Evolutionary conservation across 2,888 invertebrate species (phyloP), one percentile per base, ranked within the genome.

Genomic region (Melanargia galathea): DNA sequence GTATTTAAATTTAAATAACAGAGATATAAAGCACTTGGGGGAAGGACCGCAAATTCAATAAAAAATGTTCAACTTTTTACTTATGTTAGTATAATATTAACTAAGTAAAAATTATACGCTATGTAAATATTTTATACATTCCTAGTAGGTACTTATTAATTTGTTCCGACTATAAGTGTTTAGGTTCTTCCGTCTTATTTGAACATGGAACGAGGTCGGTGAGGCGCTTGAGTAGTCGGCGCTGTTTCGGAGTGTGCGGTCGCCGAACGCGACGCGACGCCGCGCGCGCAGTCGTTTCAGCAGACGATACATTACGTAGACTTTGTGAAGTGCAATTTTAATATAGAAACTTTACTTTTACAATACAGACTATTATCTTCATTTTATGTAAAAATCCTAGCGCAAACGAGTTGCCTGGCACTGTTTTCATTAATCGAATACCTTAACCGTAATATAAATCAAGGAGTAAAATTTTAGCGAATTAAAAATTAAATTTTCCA

Each of bases 1-100:
- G 90, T 90, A 88, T 89, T 90, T 89, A 82, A 87, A 86, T 89
- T 86, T 88, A 88, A 92, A 89, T 90, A 90, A 92, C 90, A 88
- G 91, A 88, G 86, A 86, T 87, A 91, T 92, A 92, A 92, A 92
- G 92, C 92, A 92, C 92, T 92, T 92, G 86, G 92, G 92, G 92
- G 89, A 91, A 92, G 92, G 92, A 92, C 90, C 92, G 92, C 92
- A 91, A 92, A 92, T 92, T 89, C 87, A 92, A 92, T 92, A 87
- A 92, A 90, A 92, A 92, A 90, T 84, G 85, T 87, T 89, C 83
- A 83, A 83, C 86, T 87, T 88, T 87, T 87, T 84, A 87, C 89
- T 90, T n/a, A n/a, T n/a, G n/a, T n/a, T 87, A 88, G 81, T 89
- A 86, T 82, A 87, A 83, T 82, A 87, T 86, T 90, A 91, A 91